A percentile compares a stretch with the other conserved stretches of the same genome.
Conservation (phyloP, 2,113 vertebrate genomes). For the Ptilonorhynchus violaceus region DNA sequence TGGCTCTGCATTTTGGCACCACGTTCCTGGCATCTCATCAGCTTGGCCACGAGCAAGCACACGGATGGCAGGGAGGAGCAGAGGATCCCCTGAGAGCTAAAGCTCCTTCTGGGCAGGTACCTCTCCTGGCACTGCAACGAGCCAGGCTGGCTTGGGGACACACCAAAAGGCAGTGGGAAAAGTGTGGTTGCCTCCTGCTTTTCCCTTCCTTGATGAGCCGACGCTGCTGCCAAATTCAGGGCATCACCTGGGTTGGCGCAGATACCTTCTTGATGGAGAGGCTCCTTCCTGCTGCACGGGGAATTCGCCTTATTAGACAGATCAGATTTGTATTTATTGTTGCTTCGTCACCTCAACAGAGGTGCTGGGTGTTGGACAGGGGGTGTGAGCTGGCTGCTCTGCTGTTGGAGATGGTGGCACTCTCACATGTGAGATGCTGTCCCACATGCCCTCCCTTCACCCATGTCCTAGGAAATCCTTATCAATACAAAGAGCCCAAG, state of each 20-base stretch:
- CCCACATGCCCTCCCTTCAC: not conserved
- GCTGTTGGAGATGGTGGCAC: rapidly evolving
- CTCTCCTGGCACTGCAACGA: rapidly evolving
- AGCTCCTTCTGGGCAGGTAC: not conserved
- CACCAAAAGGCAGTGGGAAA: not conserved
- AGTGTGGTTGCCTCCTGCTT: not conserved
- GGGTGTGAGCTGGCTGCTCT: not conserved
- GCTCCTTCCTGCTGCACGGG: not conserved
- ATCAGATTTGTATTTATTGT: not conserved
- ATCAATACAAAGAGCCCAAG: not conserved
- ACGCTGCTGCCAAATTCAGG: rapidly evolving
- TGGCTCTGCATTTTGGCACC: not conserved
- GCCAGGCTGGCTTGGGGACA: not conserved
- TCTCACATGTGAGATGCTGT: not conserved
- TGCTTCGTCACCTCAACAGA: not conserved
- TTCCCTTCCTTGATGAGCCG: not conserved
- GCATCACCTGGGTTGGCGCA: rapidly evolving
- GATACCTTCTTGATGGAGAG: not conserved
- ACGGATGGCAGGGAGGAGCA: not conserved
- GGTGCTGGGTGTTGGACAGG: not conserved
- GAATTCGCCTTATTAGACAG: not conserved
- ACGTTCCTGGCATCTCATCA: not conserved
- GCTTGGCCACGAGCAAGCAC: not conserved
- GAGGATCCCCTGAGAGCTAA: not conserved
- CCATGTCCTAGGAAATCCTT: not conserved